phyloP scores from a whole-genome alignment of 2,888 invertebrate species.

The Aphrophora alni region DNA sequence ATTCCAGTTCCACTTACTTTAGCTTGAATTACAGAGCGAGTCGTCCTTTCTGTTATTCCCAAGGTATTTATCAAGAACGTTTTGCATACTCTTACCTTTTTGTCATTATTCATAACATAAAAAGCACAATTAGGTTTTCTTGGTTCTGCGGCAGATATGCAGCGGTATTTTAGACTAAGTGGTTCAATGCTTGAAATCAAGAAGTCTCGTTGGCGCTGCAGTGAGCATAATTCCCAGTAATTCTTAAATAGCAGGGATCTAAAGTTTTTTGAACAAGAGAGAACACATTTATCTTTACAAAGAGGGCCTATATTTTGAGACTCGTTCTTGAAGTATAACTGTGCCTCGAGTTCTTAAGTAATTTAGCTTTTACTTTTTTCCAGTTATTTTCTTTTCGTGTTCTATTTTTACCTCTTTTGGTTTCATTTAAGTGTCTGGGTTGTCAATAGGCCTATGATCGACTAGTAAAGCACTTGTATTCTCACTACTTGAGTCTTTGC shows the following conservation, averaged over 20 bases:
- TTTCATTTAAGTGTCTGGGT: neutral
- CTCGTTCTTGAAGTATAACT: conserved; percentile 31
- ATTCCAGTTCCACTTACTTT: conserved; percentile 47
- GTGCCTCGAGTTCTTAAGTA: conserved; percentile 27
- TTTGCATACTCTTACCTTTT: conserved; percentile 47
- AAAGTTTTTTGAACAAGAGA: conserved; percentile 37
- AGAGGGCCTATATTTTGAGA: conserved; percentile 37
- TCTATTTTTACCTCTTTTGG: conserved; percentile 17
- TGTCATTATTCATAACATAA: conserved; percentile 38
- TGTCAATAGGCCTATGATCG: neutral
- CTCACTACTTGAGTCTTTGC: conserved; percentile 3
- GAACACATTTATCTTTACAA: conserved; percentile 39
- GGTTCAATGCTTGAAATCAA: conserved; percentile 33
- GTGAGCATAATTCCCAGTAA: conserved; percentile 37
- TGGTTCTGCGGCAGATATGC: conserved; percentile 27
- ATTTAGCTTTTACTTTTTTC: conserved; percentile 29
- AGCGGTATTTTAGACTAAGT: conserved; percentile 36
- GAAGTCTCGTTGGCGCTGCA: conserved; percentile 36
- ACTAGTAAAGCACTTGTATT: neutral
- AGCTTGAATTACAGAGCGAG: conserved; percentile 46
- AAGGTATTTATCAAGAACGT: conserved; percentile 50
- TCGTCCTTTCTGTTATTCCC: conserved; percentile 47
- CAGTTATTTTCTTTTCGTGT: conserved; percentile 22
- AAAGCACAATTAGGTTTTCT: conserved; percentile 39
- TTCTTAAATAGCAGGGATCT: conserved; percentile 34